These are phyloP conservation scores for Tetrao urogallus DNA, from an alignment of 2,113 vertebrate genomes.

Conservation along the genomic window DNA sequence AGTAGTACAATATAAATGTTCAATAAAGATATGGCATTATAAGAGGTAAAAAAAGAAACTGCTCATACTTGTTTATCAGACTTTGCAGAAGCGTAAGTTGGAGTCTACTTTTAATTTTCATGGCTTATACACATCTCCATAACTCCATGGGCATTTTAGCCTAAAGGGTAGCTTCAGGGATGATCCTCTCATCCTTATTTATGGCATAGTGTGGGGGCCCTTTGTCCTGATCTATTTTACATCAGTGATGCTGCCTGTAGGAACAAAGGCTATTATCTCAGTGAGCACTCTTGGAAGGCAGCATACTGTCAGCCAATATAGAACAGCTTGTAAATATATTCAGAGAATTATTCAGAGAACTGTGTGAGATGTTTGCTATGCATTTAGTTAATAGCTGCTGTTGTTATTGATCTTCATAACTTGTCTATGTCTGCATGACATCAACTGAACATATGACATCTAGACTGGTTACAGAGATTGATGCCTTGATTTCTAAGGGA, in stretches of 20 bases:
- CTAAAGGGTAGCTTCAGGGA: not conserved
- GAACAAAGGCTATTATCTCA: not conserved
- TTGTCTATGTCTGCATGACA: not conserved
- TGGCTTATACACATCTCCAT: not conserved
- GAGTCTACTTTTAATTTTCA: not conserved
- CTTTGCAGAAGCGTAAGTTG: not conserved
- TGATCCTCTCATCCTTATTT: not conserved
- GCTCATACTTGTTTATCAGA: not conserved
- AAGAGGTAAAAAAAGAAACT: not conserved
- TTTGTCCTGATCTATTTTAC: not conserved
- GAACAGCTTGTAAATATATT: not conserved
- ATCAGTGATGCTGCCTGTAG: not conserved
- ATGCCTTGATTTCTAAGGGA: not conserved
- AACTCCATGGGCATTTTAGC: not conserved
- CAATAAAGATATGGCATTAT: not conserved
- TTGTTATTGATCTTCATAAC: not conserved
- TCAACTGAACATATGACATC: rapidly evolving
- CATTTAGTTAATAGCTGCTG: not conserved
- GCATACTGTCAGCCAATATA: not conserved
- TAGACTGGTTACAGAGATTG: not conserved
- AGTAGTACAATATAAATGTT: not conserved
- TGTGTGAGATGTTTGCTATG: not conserved
- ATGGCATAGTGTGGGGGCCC: not conserved
- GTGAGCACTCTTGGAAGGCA: not conserved
- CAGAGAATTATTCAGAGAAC: not conserved